Evolutionary conservation across 2,888 invertebrate species (phyloP).

Genomic region (Ormyrus pomaceus): DNA sequence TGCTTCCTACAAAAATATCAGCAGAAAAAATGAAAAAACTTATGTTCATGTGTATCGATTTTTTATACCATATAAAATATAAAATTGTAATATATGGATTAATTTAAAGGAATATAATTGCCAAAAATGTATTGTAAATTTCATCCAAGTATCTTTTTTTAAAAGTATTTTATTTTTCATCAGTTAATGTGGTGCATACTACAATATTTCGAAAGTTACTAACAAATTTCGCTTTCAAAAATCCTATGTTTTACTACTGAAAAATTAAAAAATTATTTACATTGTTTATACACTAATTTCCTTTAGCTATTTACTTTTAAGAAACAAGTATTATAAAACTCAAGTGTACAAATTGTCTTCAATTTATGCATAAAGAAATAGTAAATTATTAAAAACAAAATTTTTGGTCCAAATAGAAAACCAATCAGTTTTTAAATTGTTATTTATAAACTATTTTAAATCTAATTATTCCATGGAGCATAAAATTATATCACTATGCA

Average conservation of each 20-base stretch:
- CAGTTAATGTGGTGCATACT: conserved; percentile 24
- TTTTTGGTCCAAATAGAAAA: conserved; percentile 4
- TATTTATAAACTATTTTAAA: conserved; percentile 23
- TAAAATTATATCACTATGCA: background rate
- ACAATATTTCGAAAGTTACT: conserved; percentile 14
- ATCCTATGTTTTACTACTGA: conserved; percentile 26
- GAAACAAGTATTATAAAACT: conserved; percentile 35
- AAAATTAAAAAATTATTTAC: conserved; percentile 70
- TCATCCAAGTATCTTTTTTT: conserved; percentile 39
- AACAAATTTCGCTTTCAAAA: conserved; percentile 32
- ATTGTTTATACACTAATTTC: conserved; percentile 76
- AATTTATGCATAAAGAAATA: conserved; percentile 42
- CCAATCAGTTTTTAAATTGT: conserved; percentile 15
- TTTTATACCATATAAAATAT: conserved; percentile 55
- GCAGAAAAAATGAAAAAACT: conserved; percentile 21
- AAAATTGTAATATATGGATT: conserved; percentile 38
- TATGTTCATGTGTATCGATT: conserved; percentile 52
- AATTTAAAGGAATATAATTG: conserved; percentile 43
- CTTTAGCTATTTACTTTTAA: conserved; percentile 25
- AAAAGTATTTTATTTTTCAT: conserved; percentile 43
- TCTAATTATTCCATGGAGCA: background rate
- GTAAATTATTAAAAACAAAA: conserved; percentile 24
- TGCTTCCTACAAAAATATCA: no score
- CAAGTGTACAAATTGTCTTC: conserved; percentile 24
- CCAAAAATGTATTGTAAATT: conserved; percentile 37